These are phyloP conservation scores for Brachymystax lenok DNA, from an alignment of 2,797 vertebrate genomes.

Conservation along the genomic window DNA sequence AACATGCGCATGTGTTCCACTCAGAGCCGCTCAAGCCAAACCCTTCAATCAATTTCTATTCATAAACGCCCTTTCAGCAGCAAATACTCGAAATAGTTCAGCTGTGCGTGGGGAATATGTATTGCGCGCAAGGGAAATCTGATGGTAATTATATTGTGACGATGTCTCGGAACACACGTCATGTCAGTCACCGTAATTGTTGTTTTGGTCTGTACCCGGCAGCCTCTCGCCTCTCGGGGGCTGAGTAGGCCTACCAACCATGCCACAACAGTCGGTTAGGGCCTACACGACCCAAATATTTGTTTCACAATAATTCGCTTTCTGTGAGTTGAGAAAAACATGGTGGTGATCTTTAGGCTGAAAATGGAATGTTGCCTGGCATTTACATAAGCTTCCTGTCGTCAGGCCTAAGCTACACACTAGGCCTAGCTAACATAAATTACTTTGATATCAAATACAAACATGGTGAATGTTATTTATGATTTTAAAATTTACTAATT, in stretches of 20 bases:
- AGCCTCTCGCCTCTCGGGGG: slow-evolving; percentile 44
- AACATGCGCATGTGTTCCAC: slow-evolving; percentile 29
- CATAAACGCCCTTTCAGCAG: slow-evolving; percentile 32
- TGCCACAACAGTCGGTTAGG: slow-evolving; percentile 23
- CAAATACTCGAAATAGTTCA: slow-evolving; percentile 56
- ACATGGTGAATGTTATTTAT: neutral
- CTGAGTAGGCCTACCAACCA: slow-evolving; percentile 13
- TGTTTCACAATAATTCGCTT: slow-evolving; percentile 55
- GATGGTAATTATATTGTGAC: slow-evolving; percentile 56
- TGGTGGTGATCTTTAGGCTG: slow-evolving; percentile 35
- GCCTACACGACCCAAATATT: slow-evolving; percentile 29
- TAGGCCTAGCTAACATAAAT: neutral
- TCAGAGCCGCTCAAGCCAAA: slow-evolving; percentile 42
- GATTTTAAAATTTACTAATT: neutral
- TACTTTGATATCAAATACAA: neutral
- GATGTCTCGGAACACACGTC: slow-evolving; percentile 45
- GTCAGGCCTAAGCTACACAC: neutral
- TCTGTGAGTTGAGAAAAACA: slow-evolving; percentile 33
- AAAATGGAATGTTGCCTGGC: neutral
- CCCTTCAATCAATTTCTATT: slow-evolving; percentile 43
- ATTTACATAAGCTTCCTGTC: neutral
- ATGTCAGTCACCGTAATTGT: slow-evolving; percentile 61
- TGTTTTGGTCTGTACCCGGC: slow-evolving; percentile 47
- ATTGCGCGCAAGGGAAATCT: slow-evolving; percentile 32
- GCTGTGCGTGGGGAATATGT: slow-evolving; percentile 47